Conservation (phyloP, 2,113 vertebrate genomes). For the Syngnathus typhle region DNA sequence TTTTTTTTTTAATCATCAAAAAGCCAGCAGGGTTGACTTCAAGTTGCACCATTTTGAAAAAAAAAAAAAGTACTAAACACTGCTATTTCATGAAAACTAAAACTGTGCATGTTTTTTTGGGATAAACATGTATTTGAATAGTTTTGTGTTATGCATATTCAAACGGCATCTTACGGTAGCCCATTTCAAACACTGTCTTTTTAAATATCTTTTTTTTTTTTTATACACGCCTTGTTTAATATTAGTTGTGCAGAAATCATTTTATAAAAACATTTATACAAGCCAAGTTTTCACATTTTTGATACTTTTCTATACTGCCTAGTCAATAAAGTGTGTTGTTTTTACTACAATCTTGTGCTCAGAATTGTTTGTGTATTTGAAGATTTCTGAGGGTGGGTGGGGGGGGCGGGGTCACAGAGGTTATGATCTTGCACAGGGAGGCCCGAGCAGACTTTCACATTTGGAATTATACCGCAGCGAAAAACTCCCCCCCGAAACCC, state of each 20-base stretch:
- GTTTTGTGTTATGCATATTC: constrained; percentile 49
- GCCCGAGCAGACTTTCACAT: constrained; percentile 56
- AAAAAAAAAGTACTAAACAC: constrained; percentile 50
- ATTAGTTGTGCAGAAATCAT: constrained; percentile 68
- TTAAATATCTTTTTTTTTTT: constrained; percentile 60
- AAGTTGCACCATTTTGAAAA: constrained; percentile 39
- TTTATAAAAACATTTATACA: constrained; percentile 76
- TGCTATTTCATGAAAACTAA: constrained; percentile 50
- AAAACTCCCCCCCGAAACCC: constrained; percentile 21
- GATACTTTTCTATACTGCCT: constrained; percentile 85
- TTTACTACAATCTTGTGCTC: constrained; percentile 41
- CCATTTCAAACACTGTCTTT: constrained; percentile 70
- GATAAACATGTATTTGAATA: constrained; percentile 57
- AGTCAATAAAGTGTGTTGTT: constrained; percentile 93
- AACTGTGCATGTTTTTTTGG: constrained; percentile 58
- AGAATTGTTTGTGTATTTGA: constrained; percentile 15
- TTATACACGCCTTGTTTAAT: constrained; percentile 73
- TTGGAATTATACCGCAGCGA: constrained; percentile 58
- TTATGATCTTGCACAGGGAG: constrained; percentile 38
- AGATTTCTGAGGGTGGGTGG: neutral
- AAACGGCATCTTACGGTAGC: constrained; percentile 67
- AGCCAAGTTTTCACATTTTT: constrained; percentile 65
- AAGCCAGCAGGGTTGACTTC: constrained; percentile 48
- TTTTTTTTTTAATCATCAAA: constrained; percentile 66
- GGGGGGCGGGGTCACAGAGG: neutral